Percentiles rank a stretch among this genome's conserved stretches.
phyloP scores from a whole-genome alignment of 1,140 invertebrate species.

The Panagrolaimus sp. region DNA sequence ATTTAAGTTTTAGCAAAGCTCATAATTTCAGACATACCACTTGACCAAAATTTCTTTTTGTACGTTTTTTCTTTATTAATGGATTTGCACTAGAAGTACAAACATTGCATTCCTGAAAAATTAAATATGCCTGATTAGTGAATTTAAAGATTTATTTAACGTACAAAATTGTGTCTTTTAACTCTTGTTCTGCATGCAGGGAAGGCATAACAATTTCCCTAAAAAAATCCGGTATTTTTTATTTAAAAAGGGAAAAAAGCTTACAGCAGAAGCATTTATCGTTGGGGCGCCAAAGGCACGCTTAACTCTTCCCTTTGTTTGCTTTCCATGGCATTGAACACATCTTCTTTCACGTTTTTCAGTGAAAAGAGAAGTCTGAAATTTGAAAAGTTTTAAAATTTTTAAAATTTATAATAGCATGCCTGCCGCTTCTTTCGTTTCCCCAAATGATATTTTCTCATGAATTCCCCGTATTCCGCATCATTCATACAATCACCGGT shows the following conservation, averaged over 20 bases:
- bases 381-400: too few species aligned
- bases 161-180: conserved; percentile 36
- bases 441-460: conserved; percentile 34
- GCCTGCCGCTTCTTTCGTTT: conserved; percentile 33
- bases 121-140: neutral
- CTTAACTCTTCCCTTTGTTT: conserved; percentile 29
- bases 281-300: conserved; percentile 42
- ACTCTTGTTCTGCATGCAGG: conserved; percentile 40
- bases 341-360: conserved; percentile 15
- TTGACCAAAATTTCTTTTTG: conserved; percentile 13
- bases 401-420: neutral
- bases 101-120: conserved; percentile 20
- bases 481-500: conserved; percentile 46
- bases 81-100: conserved; percentile 18
- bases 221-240: conserved; percentile 19
- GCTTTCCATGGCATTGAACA: conserved; percentile 24
- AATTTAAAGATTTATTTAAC: conserved; percentile 15
- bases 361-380: too few species aligned
- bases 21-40: conserved; percentile 17
- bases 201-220: conserved; percentile 44
- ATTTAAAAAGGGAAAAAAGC: conserved; percentile 21
- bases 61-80: conserved; percentile 9
- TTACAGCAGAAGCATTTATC: conserved; percentile 46
- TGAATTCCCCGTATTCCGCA: conserved; percentile 36
- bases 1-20: too few species aligned